These are phyloP conservation scores for Mythimna pallens DNA, from an alignment of 2,888 invertebrate genomes.

Conservation along the genomic window DNA sequence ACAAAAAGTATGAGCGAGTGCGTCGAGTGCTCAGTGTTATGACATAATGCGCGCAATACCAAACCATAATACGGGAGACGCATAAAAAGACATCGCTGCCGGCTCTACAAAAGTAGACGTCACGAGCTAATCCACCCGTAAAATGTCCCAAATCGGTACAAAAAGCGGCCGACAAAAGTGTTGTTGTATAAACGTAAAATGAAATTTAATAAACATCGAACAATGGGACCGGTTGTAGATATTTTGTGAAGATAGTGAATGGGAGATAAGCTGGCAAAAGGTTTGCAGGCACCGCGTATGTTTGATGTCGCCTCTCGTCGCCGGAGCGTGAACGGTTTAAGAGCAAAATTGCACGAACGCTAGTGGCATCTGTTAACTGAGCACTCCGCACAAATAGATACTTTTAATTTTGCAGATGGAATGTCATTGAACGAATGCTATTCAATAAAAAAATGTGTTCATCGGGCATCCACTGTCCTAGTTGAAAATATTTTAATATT, in stretches of 20 bases:
- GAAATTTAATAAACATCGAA: conserved; percentile 90
- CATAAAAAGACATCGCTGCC: conserved; percentile 87
- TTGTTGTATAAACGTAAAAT: conserved; percentile 90
- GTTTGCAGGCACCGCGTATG: conserved; percentile 86
- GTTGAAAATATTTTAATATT: conserved; percentile 55
- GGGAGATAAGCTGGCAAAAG: conserved; percentile 90
- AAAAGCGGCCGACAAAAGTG: conserved; percentile 89
- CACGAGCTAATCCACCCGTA: conserved; percentile 88
- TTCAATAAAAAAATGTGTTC: conserved; percentile 69
- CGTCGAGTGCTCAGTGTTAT: conserved; percentile 87
- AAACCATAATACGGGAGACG: conserved; percentile 83
- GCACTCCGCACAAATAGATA: conserved; percentile 84
- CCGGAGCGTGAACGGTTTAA: conserved; percentile 87
- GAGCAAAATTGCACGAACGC: conserved; percentile 88
- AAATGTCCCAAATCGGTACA: conserved; percentile 89
- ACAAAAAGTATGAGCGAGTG: conserved; percentile 81
- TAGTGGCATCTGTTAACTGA: conserved; percentile 88
- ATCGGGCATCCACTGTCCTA: conserved; percentile 55
- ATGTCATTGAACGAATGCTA: conserved; percentile 75
- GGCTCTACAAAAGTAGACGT: conserved; percentile 83
- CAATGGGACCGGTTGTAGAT: conserved; percentile 86
- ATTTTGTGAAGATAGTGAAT: conserved; percentile 88
- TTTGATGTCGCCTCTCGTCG: conserved; percentile 90
- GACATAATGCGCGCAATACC: conserved; percentile 90
- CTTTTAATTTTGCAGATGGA: conserved; percentile 90